Percentiles rank a stretch among this genome's conserved stretches.
Conservation (phyloP, 2,888 invertebrate genomes). For the Pantelozetes paolii region DNA sequence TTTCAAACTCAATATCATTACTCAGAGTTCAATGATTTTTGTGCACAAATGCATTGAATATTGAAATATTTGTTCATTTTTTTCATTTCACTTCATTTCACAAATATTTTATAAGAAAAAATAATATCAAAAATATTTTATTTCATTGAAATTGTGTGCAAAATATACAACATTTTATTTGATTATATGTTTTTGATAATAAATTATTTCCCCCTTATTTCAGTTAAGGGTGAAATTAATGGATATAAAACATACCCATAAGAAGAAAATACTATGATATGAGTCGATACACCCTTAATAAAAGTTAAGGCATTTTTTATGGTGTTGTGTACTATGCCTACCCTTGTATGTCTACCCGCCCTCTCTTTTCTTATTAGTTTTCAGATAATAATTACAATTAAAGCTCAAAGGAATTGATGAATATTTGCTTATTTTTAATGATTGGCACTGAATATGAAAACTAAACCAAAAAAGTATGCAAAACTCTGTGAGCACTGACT, state of each 20-base stretch:
- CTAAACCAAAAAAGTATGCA: background rate
- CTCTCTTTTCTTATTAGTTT: background rate
- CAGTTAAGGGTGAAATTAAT: too few species aligned
- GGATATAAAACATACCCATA: too few species aligned
- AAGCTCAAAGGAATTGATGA: conserved; percentile 18
- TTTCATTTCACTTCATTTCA: too few species aligned
- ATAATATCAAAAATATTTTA: too few species aligned
- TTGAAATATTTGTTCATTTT: too few species aligned
- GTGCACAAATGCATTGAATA: too few species aligned
- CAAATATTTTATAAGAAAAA: too few species aligned
- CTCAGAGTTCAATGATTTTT: conserved; percentile 21
- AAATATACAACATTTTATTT: too few species aligned
- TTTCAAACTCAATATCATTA: conserved; percentile 17
- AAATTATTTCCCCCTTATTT: too few species aligned
- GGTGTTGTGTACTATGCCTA: background rate
- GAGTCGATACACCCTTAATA: conserved; percentile 15
- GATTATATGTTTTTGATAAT: too few species aligned
- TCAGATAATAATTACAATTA: conserved; percentile 24
- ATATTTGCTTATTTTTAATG: conserved; percentile 17
- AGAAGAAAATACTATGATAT: too few species aligned
- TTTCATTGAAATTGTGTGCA: background rate
- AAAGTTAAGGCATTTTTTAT: background rate
- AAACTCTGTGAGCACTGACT: background rate
- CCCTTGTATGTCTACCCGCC: conserved; percentile 2
- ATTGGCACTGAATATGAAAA: background rate